Conservation (phyloP, 2,888 invertebrate species). For the Cephus runcator region DNA sequence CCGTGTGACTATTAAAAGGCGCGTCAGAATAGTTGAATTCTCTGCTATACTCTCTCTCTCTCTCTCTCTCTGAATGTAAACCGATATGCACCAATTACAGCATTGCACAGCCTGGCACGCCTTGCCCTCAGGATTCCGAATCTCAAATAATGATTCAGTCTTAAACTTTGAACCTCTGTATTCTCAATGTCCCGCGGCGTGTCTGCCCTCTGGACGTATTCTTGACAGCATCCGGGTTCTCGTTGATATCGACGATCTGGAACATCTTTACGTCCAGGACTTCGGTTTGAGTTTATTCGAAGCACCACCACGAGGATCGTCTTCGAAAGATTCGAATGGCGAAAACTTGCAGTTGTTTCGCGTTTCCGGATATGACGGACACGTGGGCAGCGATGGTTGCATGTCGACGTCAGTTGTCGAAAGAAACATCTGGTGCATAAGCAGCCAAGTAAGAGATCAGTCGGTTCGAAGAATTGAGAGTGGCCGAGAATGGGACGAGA, state of each 20-base stretch:
- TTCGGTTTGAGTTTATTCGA: background rate
- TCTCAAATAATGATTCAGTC: no score
- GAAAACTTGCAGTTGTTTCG: background rate
- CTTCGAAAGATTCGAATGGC: background rate
- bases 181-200: background rate
- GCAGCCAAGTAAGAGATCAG: no score
- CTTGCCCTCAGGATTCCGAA: no score
- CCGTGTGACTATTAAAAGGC: conserved; percentile 17
- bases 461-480: no score
- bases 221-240: background rate
- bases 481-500: no score
- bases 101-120: no score
- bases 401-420: no score
- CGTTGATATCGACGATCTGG: background rate
- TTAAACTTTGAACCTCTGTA: background rate
- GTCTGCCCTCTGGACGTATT: background rate
- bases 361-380: background rate
- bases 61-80: no score
- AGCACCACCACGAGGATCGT: background rate
- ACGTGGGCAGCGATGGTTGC: no score
- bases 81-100: no score
- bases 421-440: no score
- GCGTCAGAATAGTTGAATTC: background rate
- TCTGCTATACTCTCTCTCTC: no score
- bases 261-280: background rate